phyloP scores from a whole-genome alignment of 2,113 vertebrate species.

The Tupaia tana region DNA sequence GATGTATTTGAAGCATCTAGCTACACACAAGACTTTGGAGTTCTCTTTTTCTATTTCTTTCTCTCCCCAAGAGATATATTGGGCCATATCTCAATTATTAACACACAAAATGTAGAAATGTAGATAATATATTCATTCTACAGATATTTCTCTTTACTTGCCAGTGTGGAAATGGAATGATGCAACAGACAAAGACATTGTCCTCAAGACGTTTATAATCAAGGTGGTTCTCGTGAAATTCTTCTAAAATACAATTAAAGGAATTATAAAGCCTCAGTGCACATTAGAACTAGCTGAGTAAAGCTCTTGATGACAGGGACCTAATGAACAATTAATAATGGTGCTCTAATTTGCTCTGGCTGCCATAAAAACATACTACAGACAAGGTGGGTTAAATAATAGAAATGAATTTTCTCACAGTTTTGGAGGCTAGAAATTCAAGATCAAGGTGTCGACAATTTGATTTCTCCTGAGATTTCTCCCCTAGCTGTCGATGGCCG shows the following conservation, averaged over 20 bases:
- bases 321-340: neutral
- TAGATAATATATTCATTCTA: neutral
- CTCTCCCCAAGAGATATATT: neutral
- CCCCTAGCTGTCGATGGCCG: neutral
- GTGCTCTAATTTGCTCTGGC: neutral
- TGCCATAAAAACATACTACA: slow-evolving; percentile 27
- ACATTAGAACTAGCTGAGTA: neutral
- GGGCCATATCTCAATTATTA: neutral
- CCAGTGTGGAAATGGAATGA: neutral
- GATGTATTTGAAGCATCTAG: neutral
- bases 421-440: neutral
- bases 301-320: neutral
- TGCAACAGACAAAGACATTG: neutral
- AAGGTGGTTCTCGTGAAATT: slow-evolving; percentile 4
- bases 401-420: slow-evolving; percentile 9
- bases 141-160: neutral
- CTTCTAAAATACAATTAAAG: slow-evolving; percentile 31
- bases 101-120: neutral
- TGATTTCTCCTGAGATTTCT: neutral
- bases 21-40: neutral
- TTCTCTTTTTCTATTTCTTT: neutral
- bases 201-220: neutral
- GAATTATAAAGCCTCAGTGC: neutral
- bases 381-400: neutral
- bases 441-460: neutral